Conservation (phyloP, 1,140 invertebrate genomes). For the Agrilus planipennis region DNA sequence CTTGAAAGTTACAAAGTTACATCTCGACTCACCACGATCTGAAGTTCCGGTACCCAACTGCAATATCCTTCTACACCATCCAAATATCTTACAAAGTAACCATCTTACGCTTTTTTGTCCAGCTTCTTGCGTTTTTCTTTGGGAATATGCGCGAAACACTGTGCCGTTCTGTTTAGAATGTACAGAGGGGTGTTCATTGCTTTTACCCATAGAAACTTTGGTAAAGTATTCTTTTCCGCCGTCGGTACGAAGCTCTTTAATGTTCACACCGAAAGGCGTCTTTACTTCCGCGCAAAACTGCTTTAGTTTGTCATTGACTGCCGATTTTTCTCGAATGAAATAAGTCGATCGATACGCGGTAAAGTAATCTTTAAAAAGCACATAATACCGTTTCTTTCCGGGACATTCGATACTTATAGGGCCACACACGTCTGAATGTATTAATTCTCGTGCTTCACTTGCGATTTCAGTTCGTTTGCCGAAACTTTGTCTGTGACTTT, state of each 20-base stretch:
- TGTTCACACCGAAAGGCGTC: slow-evolving; percentile 15
- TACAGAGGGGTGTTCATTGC: too few species aligned
- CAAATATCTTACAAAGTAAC: slow-evolving; percentile 23
- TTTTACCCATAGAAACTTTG: too few species aligned
- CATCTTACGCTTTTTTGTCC: slow-evolving; percentile 23
- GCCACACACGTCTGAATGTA: too few species aligned
- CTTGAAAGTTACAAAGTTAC: too few species aligned
- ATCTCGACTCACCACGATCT: too few species aligned
- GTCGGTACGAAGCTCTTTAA: too few species aligned
- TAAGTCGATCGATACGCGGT: slow-evolving; percentile 23
- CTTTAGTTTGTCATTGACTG: slow-evolving; percentile 18
- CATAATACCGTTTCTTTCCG: slow-evolving; percentile 27
- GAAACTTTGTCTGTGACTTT: too few species aligned
- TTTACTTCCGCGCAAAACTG: slow-evolving; percentile 16
- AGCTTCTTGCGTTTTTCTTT: slow-evolving; percentile 24
- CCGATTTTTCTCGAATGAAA: slow-evolving; percentile 23
- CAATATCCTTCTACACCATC: slow-evolving; percentile 20
- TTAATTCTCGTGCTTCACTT: too few species aligned
- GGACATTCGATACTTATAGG: slow-evolving; percentile 15
- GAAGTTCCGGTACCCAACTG: too few species aligned
- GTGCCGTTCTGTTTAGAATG: too few species aligned
- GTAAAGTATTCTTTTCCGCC: too few species aligned
- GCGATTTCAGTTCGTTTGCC: too few species aligned
- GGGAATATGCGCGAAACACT: slow-evolving; percentile 11
- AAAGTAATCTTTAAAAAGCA: slow-evolving; percentile 31